Conservation (phyloP, 2,888 invertebrate genomes). For the Synergus laeviventris region DNA sequence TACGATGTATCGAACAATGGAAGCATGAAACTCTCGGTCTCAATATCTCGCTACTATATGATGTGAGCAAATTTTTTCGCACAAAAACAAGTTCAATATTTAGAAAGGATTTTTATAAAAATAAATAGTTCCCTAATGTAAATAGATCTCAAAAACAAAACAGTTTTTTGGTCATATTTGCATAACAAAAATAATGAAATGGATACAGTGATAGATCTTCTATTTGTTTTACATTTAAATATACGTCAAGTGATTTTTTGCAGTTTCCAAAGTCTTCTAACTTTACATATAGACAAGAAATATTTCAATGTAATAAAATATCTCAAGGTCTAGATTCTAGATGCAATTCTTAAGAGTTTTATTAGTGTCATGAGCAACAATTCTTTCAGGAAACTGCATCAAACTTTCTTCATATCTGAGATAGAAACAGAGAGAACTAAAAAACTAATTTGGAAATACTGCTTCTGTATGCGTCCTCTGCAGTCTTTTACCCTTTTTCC, state of each 20-base stretch:
- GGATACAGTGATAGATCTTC: neutral
- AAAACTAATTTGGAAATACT: constrained; percentile 25
- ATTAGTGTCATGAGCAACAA: constrained; percentile 11
- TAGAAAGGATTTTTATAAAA: neutral
- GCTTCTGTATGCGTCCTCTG: constrained; percentile 12
- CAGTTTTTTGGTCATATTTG: neutral
- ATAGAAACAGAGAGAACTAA: constrained; percentile 22
- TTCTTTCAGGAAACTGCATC: constrained; percentile 13
- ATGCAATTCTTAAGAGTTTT: constrained; percentile 17
- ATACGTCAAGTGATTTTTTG: neutral
- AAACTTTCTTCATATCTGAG: constrained; percentile 35
- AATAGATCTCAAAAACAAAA: neutral
- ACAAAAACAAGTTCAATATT: neutral
- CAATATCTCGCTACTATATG: neutral
- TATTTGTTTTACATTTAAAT: neutral
- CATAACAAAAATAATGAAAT: neutral
- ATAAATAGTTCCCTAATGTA: neutral
- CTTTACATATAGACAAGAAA: neutral
- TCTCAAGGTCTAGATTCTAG: neutral
- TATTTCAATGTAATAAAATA: neutral
- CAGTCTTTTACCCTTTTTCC: constrained; percentile 28
- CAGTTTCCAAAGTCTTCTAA: neutral
- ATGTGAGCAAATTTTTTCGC: neutral
- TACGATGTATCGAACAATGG: neutral
- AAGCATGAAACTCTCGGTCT: neutral